These are phyloP conservation scores for Adrianichthys oophorus DNA, from an alignment of 2,797 vertebrate species.

Conservation along the genomic window DNA sequence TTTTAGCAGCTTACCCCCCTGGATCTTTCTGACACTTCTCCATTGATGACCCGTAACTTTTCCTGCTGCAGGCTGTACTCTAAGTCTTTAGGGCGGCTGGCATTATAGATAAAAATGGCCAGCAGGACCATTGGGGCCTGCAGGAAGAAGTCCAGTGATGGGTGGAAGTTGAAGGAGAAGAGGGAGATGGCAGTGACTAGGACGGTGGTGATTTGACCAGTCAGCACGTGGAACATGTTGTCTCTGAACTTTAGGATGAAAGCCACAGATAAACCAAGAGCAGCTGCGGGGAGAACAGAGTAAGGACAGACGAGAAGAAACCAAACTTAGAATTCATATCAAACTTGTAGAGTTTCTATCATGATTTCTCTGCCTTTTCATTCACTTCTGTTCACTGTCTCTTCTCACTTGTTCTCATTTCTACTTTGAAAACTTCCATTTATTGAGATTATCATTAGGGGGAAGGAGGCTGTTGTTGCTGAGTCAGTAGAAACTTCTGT, in stretches of 20 bases:
- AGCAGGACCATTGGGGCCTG: slow-evolving; percentile 93
- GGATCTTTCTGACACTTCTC: slow-evolving; percentile 86
- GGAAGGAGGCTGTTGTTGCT: too few species aligned
- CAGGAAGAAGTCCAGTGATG: slow-evolving; percentile 92
- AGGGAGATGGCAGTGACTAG: slow-evolving; percentile 89
- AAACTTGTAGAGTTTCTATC: too few species aligned
- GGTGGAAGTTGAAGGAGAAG: slow-evolving; percentile 90
- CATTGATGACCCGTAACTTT: slow-evolving; percentile 83
- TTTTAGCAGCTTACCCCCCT: slow-evolving; percentile 84
- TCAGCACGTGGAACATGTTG: slow-evolving; percentile 99
- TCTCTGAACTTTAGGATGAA: slow-evolving; percentile 98
- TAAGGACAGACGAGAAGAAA: too few species aligned
- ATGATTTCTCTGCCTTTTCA: too few species aligned
- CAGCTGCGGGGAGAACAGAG: slow-evolving; percentile 61
- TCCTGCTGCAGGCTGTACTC: slow-evolving; percentile 81
- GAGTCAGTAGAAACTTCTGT: too few species aligned
- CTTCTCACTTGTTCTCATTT: too few species aligned
- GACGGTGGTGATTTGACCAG: slow-evolving; percentile 93
- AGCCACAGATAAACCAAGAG: slow-evolving; percentile 91
- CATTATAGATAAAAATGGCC: slow-evolving; percentile 94
- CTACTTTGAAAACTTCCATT: too few species aligned
- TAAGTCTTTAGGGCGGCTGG: slow-evolving; percentile 77
- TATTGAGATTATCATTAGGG: too few species aligned
- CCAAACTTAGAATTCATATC: too few species aligned
- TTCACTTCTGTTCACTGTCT: too few species aligned